phyloP scores from a whole-genome alignment of 1,140 invertebrate genomes.

The Temnothorax longispinosus region DNA sequence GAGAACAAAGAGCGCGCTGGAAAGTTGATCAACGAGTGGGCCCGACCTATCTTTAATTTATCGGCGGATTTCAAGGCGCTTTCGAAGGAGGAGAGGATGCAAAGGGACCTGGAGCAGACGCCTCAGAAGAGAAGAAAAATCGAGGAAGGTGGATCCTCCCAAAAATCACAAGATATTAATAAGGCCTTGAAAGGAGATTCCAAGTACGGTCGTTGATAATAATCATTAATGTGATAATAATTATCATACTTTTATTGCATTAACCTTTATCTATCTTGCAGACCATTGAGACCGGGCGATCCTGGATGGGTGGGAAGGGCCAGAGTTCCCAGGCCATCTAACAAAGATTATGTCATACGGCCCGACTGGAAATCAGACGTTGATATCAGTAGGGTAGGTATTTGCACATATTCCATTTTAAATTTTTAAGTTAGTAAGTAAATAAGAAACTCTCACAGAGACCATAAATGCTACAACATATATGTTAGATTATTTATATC shows the following conservation, averaged over 20 bases:
- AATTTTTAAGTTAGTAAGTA: neutral
- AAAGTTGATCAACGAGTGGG: slow-evolving; percentile 98
- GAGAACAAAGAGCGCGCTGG: slow-evolving; percentile 96
- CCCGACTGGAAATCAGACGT: slow-evolving; percentile 96
- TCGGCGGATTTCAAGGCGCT: slow-evolving; percentile 97
- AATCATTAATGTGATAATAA: slow-evolving; percentile 8
- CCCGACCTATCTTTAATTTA: slow-evolving; percentile 97
- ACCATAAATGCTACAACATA: neutral
- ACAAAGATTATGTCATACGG: slow-evolving; percentile 98
- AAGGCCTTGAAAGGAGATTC: slow-evolving; percentile 88
- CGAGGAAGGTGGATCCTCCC: slow-evolving; percentile 82
- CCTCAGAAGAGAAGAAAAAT: slow-evolving; percentile 89
- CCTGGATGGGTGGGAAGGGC: slow-evolving; percentile 98
- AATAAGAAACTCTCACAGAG: neutral
- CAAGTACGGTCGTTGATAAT: slow-evolving; percentile 84
- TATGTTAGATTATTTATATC: neutral
- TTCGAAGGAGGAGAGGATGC: slow-evolving; percentile 94
- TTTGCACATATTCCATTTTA: neutral
- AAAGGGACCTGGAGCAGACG: slow-evolving; percentile 96
- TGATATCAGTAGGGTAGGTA: slow-evolving; percentile 92
- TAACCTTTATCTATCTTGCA: slow-evolving; percentile 63
- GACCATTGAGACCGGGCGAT: slow-evolving; percentile 94
- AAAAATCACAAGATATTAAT: slow-evolving; percentile 87
- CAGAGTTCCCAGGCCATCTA: slow-evolving; percentile 97
- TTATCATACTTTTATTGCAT: slow-evolving; percentile 7